Conservation (phyloP, 2,888 invertebrate genomes). For the Andrena hattorfiana region DNA sequence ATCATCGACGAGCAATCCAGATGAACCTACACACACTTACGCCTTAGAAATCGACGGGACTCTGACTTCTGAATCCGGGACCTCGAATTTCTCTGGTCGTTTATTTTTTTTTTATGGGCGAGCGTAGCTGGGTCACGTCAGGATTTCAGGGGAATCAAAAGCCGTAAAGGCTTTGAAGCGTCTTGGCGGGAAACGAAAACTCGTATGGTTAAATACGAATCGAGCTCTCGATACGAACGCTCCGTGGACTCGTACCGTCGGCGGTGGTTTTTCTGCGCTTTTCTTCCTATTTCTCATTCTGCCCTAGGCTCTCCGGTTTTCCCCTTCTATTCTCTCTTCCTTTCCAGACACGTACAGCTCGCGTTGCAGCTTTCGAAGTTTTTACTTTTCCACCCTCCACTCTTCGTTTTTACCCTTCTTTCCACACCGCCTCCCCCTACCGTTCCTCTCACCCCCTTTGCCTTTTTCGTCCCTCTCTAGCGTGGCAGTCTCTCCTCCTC, state of each 20-base stretch:
- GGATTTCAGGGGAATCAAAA: slow-evolving; percentile 31
- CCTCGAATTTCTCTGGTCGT: neutral
- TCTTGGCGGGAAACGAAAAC: slow-evolving; percentile 41
- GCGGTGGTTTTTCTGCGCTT: slow-evolving; percentile 35
- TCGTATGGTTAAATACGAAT: slow-evolving; percentile 44
- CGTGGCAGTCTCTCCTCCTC: neutral
- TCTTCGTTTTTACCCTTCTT: slow-evolving; percentile 26
- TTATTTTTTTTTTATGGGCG: neutral
- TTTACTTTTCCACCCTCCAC: slow-evolving; percentile 29
- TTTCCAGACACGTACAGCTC: slow-evolving; percentile 58
- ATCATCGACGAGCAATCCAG: too few relatives aligned
- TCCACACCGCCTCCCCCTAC: neutral
- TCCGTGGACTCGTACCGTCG: slow-evolving; percentile 19
- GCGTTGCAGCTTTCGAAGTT: slow-evolving; percentile 58
- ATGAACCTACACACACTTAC: too few relatives aligned
- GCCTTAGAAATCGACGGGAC: too few relatives aligned
- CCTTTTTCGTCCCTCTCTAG: neutral
- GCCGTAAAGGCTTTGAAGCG: slow-evolving; percentile 30
- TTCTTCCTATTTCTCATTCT: slow-evolving; percentile 44
- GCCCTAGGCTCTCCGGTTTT: slow-evolving; percentile 19
- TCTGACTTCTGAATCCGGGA: neutral
- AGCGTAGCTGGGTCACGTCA: neutral
- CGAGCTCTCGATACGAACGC: slow-evolving; percentile 41
- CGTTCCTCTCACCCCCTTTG: neutral
- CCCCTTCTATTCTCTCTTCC: slow-evolving; percentile 35